These are phyloP conservation scores for Amblyopsis rosae DNA, from an alignment of 2,113 vertebrate genomes.

Conservation along the genomic window DNA sequence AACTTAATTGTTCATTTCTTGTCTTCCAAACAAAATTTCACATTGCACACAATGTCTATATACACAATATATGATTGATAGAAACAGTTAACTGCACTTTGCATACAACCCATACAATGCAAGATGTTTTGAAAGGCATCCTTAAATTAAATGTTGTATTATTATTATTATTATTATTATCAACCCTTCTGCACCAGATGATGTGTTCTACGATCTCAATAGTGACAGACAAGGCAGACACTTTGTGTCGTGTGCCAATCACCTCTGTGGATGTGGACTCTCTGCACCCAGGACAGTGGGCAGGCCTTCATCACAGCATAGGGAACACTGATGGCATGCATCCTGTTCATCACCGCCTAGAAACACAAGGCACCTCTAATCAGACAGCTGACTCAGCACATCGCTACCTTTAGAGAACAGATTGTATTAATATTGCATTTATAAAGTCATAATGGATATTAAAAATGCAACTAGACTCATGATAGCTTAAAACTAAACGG, in stretches of 20 bases:
- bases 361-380: slow-evolving; percentile 41
- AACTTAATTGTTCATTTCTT: too few species aligned
- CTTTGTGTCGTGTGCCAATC: neutral
- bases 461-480: neutral
- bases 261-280: slow-evolving; percentile 96
- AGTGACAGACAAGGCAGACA: too few species aligned
- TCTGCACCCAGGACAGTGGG: slow-evolving; percentile 96
- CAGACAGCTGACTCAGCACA: neutral
- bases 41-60: too few species aligned
- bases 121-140: too few species aligned
- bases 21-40: too few species aligned
- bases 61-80: too few species aligned
- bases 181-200: too few species aligned
- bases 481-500: neutral
- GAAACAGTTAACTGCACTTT: too few species aligned
- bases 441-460: neutral
- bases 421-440: neutral
- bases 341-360: slow-evolving; percentile 96
- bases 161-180: too few species aligned
- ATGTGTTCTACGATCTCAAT: too few species aligned
- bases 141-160: too few species aligned
- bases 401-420: neutral
- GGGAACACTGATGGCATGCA: slow-evolving; percentile 93
- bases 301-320: slow-evolving; percentile 98
- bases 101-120: too few species aligned